Evolutionary conservation across 1,140 invertebrate genomes (phyloP).

Genomic region (Drosophila malerkotliana): DNA sequence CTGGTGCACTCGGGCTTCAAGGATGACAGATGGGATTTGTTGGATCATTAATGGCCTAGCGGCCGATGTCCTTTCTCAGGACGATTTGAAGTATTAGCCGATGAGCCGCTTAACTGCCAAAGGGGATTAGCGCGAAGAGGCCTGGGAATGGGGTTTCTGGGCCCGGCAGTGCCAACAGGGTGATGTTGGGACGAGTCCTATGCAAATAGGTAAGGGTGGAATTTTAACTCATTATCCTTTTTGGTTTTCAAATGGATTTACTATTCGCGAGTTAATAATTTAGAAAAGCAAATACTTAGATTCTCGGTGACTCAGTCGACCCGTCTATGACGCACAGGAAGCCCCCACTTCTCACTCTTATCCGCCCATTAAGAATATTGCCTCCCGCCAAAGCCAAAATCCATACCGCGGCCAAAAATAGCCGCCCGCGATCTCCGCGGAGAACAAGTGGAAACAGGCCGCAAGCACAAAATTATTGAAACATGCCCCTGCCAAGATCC

Average conservation of each 20-base stretch:
- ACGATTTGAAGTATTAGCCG: constrained; percentile 67
- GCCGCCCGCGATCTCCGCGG: constrained; percentile 5
- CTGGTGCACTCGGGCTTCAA: constrained; percentile 28
- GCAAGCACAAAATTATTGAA: constrained; percentile 68
- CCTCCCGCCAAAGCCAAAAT: constrained; percentile 34
- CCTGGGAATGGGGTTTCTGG: background rate
- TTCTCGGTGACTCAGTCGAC: constrained; percentile 12
- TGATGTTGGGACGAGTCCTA: constrained; percentile 10
- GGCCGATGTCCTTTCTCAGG: constrained; percentile 34
- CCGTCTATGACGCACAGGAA: constrained; percentile 44
- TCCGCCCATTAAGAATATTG: constrained; percentile 41
- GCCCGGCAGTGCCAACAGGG: constrained; percentile 18
- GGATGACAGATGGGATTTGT: constrained; percentile 70
- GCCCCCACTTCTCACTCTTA: constrained; percentile 24
- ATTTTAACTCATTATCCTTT: background rate
- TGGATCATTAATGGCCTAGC: constrained; percentile 59
- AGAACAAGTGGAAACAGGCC: constrained; percentile 44
- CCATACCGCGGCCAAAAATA: constrained; percentile 33
- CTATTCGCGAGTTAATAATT: background rate
- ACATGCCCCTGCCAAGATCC: constrained; percentile 52
- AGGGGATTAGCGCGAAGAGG: constrained; percentile 38
- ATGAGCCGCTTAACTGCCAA: constrained; percentile 66
- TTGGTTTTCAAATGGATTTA: constrained; percentile 2
- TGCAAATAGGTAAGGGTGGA: constrained; percentile 17
- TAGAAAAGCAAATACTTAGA: background rate